Conservation (phyloP, 2,888 invertebrate species). For the Masnerella sp. region DNA sequence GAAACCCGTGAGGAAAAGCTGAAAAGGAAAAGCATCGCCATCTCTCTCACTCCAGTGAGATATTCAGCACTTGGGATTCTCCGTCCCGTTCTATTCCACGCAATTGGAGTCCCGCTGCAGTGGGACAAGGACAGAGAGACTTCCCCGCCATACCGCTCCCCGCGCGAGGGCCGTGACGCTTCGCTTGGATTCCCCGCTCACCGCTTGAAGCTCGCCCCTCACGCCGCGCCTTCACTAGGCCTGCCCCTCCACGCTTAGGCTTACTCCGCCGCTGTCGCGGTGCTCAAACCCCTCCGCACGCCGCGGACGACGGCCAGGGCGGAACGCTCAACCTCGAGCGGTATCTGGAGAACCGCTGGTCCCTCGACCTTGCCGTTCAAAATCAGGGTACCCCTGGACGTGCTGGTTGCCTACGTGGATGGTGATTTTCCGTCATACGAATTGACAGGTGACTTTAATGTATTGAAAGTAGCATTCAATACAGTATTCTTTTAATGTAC, state of each 20-base stretch:
- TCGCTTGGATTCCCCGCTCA: not conserved
- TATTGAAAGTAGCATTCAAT: not conserved
- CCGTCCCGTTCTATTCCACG: too few relatives aligned
- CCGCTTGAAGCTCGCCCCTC: not conserved
- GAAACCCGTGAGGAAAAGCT: too few relatives aligned
- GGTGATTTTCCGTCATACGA: not conserved
- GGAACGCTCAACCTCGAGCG: not conserved
- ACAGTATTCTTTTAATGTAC: too few relatives aligned
- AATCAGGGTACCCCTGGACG: not conserved
- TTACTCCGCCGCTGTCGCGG: too few relatives aligned
- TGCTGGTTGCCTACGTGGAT: not conserved
- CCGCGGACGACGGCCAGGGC: not conserved
- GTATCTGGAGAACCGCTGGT: not conserved
- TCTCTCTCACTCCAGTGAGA: too few relatives aligned
- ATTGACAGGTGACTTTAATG: not conserved
- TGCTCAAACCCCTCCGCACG: not conserved
- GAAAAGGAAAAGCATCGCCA: too few relatives aligned
- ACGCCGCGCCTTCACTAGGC: too few relatives aligned
- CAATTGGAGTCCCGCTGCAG: not conserved
- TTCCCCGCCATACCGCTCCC: not conserved
- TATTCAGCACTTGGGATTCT: too few relatives aligned
- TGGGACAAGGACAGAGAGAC: constrained; percentile 1
- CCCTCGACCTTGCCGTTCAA: not conserved
- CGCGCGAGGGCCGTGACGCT: constrained; percentile 1
- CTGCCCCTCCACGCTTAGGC: too few relatives aligned